Conservation (phyloP, 2,113 vertebrate species). For the Coreoperca whiteheadi region DNA sequence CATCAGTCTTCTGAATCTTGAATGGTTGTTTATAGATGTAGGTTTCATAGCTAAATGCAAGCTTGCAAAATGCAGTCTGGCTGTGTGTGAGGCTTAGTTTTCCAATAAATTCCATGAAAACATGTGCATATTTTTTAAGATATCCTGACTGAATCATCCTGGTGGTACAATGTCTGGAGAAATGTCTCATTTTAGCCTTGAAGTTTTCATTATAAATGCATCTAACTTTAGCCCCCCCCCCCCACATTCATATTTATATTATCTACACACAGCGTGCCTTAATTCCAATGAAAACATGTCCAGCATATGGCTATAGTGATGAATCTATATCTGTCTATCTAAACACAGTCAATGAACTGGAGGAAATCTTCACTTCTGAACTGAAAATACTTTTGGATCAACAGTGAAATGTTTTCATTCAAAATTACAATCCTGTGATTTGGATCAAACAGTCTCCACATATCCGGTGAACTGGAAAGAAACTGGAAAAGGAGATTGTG, state of each 20-base stretch:
- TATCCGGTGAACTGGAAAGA: background rate
- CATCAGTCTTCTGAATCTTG: constrained; percentile 4
- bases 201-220: background rate
- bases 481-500: background rate
- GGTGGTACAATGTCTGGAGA: background rate
- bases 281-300: background rate
- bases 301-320: background rate
- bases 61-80: background rate
- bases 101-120: background rate
- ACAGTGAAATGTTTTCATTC: too few species aligned
- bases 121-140: constrained; percentile 8
- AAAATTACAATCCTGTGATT: too few species aligned
- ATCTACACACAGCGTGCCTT: background rate
- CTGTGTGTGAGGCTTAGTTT: background rate
- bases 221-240: background rate
- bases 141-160: background rate
- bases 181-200: background rate
- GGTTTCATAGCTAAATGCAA: background rate
- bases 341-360: background rate
- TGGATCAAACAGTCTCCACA: too few species aligned
- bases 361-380: background rate
- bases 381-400: background rate
- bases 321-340: background rate
- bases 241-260: background rate
- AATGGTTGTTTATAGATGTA: constrained; percentile 18